Evolutionary conservation across 2,888 invertebrate genomes (phyloP).

Genomic region (Lasius platythorax): DNA sequence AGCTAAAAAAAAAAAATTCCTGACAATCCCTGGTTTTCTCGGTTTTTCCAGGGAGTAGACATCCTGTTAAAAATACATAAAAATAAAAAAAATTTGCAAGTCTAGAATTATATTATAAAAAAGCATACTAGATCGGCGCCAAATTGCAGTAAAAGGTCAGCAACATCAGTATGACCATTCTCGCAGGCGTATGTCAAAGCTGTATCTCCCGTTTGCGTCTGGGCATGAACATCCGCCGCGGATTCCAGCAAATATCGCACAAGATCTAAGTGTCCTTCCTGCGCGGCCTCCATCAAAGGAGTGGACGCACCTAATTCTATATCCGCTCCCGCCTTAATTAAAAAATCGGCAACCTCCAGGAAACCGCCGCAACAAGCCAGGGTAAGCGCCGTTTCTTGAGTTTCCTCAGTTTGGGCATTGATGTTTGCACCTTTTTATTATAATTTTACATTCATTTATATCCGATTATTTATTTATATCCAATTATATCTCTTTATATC

Average conservation of each 20-base stretch:
- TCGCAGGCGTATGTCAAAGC: conserved; percentile 99
- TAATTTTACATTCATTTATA: conserved; percentile 41
- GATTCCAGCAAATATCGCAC: conserved; percentile 95
- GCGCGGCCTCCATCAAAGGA: conserved; percentile 99
- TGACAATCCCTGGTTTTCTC: too few relatives aligned
- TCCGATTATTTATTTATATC: too few relatives aligned
- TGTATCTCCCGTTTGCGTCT: conserved; percentile 98
- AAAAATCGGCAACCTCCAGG: conserved; percentile 97
- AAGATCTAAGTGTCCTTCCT: conserved; percentile 98
- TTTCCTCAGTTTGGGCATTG: conserved; percentile 99
- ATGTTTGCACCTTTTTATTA: conserved; percentile 92
- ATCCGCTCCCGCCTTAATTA: conserved; percentile 98
- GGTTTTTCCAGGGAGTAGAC: too few relatives aligned
- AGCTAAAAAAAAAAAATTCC: too few relatives aligned
- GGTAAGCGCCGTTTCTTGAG: conserved; percentile 98
- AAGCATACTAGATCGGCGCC: conserved; percentile 93
- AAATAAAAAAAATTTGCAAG: conserved; percentile 1
- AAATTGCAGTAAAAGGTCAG: conserved; percentile 95
- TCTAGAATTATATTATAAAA: conserved; percentile 7
- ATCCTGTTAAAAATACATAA: neutral
- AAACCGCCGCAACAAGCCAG: conserved; percentile 98
- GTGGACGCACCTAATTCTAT: conserved; percentile 98
- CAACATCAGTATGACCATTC: conserved; percentile 99
- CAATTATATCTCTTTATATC: neutral
- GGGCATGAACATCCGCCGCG: conserved; percentile 96